These are phyloP conservation scores for Agrilus cyanescens DNA, from an alignment of 2,888 invertebrate genomes.

Conservation along the genomic window DNA sequence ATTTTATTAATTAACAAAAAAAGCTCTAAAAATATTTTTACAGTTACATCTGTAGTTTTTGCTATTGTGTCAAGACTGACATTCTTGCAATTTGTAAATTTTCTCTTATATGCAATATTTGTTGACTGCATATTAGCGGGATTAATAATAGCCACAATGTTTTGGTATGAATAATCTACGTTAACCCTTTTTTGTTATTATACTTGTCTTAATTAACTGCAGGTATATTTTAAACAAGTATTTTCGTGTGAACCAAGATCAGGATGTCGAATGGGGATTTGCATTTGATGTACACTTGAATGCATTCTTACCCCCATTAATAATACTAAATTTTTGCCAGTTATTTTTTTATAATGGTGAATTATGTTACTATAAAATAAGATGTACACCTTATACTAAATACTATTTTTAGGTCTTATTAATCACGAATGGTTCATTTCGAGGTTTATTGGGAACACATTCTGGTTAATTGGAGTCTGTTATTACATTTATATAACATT, in stretches of 20 bases:
- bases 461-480: constrained; percentile 81
- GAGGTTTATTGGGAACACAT: constrained; percentile 76
- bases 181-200: constrained; percentile 1
- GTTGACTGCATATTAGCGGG: constrained; percentile 91
- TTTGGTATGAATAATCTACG: constrained; percentile 59
- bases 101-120: constrained; percentile 83
- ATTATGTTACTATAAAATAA: constrained; percentile 19
- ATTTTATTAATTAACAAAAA: neutral
- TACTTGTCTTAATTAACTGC: constrained; percentile 12
- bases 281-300: constrained; percentile 98
- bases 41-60: constrained; percentile 85
- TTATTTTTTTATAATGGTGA: constrained; percentile 76
- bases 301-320: constrained; percentile 94
- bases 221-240: constrained; percentile 77
- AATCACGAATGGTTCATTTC: constrained; percentile 67
- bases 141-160: constrained; percentile 70
- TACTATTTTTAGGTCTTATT: constrained; percentile 56
- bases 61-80: constrained; percentile 64
- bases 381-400: constrained; percentile 1
- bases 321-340: constrained; percentile 86
- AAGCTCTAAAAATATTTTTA: constrained; percentile 26
- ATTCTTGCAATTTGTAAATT: constrained; percentile 59
- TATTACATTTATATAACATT: constrained; percentile 97
- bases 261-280: constrained; percentile 96
- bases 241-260: constrained; percentile 54